phyloP scores from a whole-genome alignment of 2,797 vertebrate genomes.

The Sebastes diaconus region DNA sequence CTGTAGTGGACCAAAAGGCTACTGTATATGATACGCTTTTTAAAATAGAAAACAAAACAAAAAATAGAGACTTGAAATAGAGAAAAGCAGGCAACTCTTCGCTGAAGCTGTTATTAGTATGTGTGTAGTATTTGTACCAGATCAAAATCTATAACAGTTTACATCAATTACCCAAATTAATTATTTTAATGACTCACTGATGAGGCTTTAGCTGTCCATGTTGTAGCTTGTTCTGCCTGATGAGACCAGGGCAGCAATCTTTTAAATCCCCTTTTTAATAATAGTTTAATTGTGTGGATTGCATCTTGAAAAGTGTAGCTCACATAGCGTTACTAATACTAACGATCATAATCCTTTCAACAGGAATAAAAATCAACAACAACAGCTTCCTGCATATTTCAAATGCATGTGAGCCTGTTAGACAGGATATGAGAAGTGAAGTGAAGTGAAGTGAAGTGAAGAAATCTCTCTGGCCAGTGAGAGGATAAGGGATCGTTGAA shows the following conservation, averaged over 20 bases:
- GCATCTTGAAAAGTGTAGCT: background rate
- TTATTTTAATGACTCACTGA: background rate
- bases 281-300: background rate
- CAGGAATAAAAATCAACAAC: background rate
- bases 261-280: background rate
- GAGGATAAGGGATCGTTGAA: background rate
- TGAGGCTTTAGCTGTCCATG: background rate
- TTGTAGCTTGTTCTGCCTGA: background rate
- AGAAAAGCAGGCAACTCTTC: background rate
- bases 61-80: background rate
- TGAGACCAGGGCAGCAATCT: background rate
- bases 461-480: constrained; percentile 11
- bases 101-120: background rate
- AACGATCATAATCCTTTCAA: background rate
- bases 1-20: background rate
- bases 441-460: constrained; percentile 5
- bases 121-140: background rate
- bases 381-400: background rate
- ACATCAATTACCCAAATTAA: background rate
- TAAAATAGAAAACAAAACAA: background rate
- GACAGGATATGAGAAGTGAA: background rate
- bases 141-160: background rate
- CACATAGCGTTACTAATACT: background rate
- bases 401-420: background rate
- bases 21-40: background rate